Evolutionary conservation across 2,888 invertebrate genomes (phyloP).

Genomic region (Eumerus sabulonum): DNA sequence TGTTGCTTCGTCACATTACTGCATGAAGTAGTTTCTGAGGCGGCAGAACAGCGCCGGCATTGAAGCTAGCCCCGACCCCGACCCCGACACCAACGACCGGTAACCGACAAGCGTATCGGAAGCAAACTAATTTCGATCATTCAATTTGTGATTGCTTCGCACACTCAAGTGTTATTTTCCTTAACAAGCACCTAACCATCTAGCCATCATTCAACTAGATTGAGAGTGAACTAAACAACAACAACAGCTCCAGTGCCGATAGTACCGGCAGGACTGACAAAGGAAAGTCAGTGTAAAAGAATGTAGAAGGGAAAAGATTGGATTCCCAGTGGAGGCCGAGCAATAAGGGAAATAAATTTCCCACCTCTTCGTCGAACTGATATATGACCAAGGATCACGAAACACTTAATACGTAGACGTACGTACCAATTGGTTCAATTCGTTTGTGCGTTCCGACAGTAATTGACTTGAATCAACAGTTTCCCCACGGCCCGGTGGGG

Average conservation of each 20-base stretch:
- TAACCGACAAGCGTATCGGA: too few species aligned
- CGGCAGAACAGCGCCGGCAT: too few species aligned
- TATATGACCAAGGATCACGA: constrained; percentile 60
- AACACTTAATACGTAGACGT: constrained; percentile 53
- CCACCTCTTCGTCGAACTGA: constrained; percentile 44
- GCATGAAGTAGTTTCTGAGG: too few species aligned
- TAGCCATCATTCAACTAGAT: too few species aligned
- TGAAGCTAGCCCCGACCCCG: too few species aligned
- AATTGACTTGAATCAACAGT: constrained; percentile 62
- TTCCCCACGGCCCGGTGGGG: background rate
- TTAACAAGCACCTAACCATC: too few species aligned
- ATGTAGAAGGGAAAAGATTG: constrained; percentile 25
- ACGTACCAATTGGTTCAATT: constrained; percentile 10
- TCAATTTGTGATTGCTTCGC: constrained; percentile 58
- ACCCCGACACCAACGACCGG: too few species aligned
- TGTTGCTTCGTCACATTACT: constrained; percentile 3
- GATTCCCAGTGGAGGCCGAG: constrained; percentile 16
- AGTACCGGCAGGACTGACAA: too few species aligned
- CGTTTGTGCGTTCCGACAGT: constrained; percentile 51
- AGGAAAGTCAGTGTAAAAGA: constrained; percentile 8
- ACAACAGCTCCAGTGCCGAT: too few species aligned
- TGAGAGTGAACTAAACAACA: background rate
- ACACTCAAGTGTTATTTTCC: constrained; percentile 5
- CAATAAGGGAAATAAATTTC: constrained; percentile 51
- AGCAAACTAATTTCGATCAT: constrained; percentile 55